phyloP scores from a whole-genome alignment of 37 sponge, comb jelly and placozoan species.

The Theonella swinhoei region DNA sequence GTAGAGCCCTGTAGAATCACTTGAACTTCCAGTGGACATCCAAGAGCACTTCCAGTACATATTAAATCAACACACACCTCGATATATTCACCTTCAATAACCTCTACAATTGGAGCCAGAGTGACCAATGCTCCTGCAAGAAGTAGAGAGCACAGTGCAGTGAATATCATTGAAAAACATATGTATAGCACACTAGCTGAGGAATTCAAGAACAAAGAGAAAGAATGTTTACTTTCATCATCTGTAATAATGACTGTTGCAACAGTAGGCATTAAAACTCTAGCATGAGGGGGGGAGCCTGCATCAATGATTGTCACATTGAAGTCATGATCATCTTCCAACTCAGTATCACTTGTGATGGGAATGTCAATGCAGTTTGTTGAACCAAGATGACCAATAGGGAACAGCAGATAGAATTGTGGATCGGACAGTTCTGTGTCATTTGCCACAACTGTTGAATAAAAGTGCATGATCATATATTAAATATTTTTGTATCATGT shows the following conservation, averaged over 20 bases:
- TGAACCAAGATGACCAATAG: neutral
- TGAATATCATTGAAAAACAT: too few species aligned
- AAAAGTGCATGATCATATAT: too few species aligned
- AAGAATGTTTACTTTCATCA: too few species aligned
- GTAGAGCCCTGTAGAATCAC: neutral
- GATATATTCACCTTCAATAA: neutral
- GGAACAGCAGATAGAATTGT: too few species aligned
- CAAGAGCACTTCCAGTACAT: neutral
- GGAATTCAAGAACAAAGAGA: too few species aligned
- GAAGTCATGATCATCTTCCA: neutral
- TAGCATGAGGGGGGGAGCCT: neutral
- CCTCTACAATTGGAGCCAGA: neutral
- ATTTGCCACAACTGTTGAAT: too few species aligned
- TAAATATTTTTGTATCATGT: too few species aligned
- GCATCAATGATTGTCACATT: neutral
- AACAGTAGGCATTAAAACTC: neutral
- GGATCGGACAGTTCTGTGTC: too few species aligned
- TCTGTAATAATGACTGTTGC: neutral
- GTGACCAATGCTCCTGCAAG: neutral
- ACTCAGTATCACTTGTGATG: neutral
- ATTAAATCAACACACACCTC: neutral
- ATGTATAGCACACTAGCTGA: too few species aligned
- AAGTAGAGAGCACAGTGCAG: neutral
- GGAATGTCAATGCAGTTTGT: neutral
- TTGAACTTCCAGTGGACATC: neutral